These are phyloP conservation scores for Gopherus flavomarginatus DNA, from an alignment of 2,113 vertebrate genomes.

Conservation along the genomic window DNA sequence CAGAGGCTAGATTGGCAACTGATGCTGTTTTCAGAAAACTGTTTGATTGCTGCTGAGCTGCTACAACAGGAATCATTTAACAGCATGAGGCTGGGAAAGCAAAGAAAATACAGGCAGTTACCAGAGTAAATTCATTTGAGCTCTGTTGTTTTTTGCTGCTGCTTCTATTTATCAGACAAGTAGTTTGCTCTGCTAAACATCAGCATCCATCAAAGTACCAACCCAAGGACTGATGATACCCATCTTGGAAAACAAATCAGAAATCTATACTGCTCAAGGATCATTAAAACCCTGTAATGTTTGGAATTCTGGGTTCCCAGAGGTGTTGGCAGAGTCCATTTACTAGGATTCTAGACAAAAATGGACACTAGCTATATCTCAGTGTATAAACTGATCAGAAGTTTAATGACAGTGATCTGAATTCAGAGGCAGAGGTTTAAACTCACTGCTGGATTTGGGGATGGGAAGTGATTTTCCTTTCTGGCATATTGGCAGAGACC, in stretches of 20 bases:
- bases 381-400: neutral
- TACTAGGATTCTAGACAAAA: neutral
- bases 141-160: neutral
- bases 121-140: neutral
- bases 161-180: neutral
- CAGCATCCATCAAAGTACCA: neutral
- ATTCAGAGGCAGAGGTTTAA: slow-evolving; percentile 22
- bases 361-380: neutral
- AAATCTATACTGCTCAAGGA: neutral
- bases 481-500: neutral
- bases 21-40: neutral
- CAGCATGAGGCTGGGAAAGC: neutral
- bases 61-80: slow-evolving; percentile 58
- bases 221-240: neutral
- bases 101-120: slow-evolving; percentile 28
- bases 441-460: neutral
- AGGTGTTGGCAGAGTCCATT: neutral
- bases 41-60: slow-evolving; percentile 46
- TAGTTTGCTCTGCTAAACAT: neutral
- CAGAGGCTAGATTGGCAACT: slow-evolving; percentile 34
- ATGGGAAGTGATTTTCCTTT: neutral
- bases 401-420: neutral
- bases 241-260: neutral
- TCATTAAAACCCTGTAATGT: neutral
- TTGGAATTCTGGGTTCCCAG: neutral